A percentile compares a stretch with the other conserved stretches of the same genome.
phyloP scores from a whole-genome alignment of 2,113 vertebrate species.

The Maccullochella peelii region DNA sequence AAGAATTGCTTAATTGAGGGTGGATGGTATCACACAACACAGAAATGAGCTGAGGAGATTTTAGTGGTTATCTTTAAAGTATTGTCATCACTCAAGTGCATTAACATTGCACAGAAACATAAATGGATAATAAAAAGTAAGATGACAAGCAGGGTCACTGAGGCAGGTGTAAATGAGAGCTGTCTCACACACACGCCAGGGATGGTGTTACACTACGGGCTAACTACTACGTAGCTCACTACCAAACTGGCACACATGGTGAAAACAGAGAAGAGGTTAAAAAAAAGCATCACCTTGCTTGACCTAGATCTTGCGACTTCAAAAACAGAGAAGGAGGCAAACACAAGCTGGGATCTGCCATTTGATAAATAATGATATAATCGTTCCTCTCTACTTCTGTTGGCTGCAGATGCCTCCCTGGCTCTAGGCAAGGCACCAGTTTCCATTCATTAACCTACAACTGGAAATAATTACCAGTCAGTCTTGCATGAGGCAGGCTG shows the following conservation, averaged over 20 bases:
- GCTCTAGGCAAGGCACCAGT: constrained; percentile 59
- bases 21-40: neutral
- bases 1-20: neutral
- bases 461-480: constrained; percentile 75
- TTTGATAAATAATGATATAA: constrained; percentile 51
- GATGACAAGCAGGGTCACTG: constrained; percentile 15
- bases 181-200: neutral
- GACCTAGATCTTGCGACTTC: constrained; percentile 76
- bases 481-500: constrained; percentile 22
- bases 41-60: constrained; percentile 1
- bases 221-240: constrained; percentile 11
- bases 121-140: constrained; percentile 11
- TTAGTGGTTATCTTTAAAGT: neutral
- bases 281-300: constrained; percentile 68
- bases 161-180: constrained; percentile 20
- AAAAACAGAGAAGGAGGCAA: constrained; percentile 42
- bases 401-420: constrained; percentile 39
- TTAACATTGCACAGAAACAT: constrained; percentile 19
- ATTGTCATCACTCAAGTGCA: neutral
- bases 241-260: constrained; percentile 30
- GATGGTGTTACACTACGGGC: constrained; percentile 29
- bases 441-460: constrained; percentile 79
- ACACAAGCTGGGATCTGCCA: constrained; percentile 9
- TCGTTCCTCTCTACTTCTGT: constrained; percentile 43
- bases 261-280: constrained; percentile 52